These are phyloP conservation scores for Bombus pascuorum DNA, from an alignment of 1,140 invertebrate species.

Conservation along the genomic window DNA sequence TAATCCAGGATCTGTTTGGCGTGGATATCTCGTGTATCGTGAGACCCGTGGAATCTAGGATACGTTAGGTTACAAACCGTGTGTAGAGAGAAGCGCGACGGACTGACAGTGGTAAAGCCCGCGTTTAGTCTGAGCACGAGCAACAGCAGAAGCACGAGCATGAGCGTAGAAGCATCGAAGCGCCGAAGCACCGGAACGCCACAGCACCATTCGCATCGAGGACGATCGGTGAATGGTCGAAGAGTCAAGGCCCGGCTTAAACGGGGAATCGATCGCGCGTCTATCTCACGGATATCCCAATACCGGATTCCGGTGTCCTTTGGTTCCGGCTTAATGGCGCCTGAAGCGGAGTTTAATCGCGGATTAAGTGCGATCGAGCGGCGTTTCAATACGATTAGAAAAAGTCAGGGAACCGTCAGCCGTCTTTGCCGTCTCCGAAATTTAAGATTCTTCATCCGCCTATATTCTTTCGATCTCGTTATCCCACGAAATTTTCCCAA, in stretches of 20 bases:
- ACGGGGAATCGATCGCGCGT: slow-evolving; percentile 77
- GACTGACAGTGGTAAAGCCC: slow-evolving; percentile 67
- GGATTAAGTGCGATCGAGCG: slow-evolving; percentile 75
- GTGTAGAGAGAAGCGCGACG: slow-evolving; percentile 26
- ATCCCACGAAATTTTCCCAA: not conserved
- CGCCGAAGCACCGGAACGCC: not conserved
- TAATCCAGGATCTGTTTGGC: slow-evolving; percentile 42
- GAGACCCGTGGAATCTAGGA: slow-evolving; percentile 11
- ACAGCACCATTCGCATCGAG: slow-evolving; percentile 29
- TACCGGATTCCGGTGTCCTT: slow-evolving; percentile 77
- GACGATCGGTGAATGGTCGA: slow-evolving; percentile 70
- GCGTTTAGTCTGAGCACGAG: slow-evolving; percentile 56
- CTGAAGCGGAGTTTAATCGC: slow-evolving; percentile 78
- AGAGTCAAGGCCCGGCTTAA: slow-evolving; percentile 75
- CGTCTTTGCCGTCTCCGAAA: not conserved
- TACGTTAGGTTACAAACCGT: slow-evolving; percentile 32
- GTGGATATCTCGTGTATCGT: slow-evolving; percentile 35
- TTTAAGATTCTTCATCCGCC: too few species aligned
- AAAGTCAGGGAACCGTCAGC: slow-evolving; percentile 44
- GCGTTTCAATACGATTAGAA: slow-evolving; percentile 71
- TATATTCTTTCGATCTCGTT: not conserved
- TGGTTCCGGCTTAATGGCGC: slow-evolving; percentile 79
- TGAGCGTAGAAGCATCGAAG: not conserved
- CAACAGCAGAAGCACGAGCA: not conserved
- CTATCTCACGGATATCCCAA: slow-evolving; percentile 70